Percentiles rank a stretch among this genome's conserved stretches.
phyloP scores from a whole-genome alignment of 2,797 vertebrate species.

The Siniperca undulata region DNA sequence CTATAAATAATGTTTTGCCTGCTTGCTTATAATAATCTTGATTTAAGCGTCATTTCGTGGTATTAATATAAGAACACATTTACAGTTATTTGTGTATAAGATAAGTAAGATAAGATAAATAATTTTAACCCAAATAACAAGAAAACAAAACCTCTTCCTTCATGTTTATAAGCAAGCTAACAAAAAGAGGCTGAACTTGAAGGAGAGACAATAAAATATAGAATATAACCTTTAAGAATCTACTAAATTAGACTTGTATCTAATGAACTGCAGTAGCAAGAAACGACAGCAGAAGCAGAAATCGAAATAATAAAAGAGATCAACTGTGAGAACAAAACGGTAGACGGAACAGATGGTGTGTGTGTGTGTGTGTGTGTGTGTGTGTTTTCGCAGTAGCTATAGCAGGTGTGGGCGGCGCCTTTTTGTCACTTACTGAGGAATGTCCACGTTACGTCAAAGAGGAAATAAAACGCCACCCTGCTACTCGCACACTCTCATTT shows the following conservation, averaged over 20 bases:
- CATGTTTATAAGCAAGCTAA: neutral
- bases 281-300: neutral
- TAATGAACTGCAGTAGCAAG: neutral
- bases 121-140: neutral
- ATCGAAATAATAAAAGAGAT: slow-evolving; percentile 20
- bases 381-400: slow-evolving; percentile 18
- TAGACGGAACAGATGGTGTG: slow-evolving; percentile 72
- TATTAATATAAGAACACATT: neutral
- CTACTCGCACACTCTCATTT: slow-evolving; percentile 60
- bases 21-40: neutral
- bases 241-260: neutral
- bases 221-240: neutral
- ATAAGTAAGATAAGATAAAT: no score
- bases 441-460: slow-evolving; percentile 82
- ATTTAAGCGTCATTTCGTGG: fast-evolving
- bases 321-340: slow-evolving; percentile 46
- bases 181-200: neutral
- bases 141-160: no score
- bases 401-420: slow-evolving; percentile 82
- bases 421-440: slow-evolving; percentile 76
- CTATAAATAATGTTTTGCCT: neutral
- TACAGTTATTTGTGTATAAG: neutral
- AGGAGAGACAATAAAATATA: neutral
- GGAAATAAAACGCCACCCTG: slow-evolving; percentile 82
- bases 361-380: slow-evolving; percentile 23